Evolutionary conservation across 1,140 invertebrate genomes (phyloP), one percentile per base, ranked within the genome.

Genomic region (Aphelenchoides fujianensis): DNA sequence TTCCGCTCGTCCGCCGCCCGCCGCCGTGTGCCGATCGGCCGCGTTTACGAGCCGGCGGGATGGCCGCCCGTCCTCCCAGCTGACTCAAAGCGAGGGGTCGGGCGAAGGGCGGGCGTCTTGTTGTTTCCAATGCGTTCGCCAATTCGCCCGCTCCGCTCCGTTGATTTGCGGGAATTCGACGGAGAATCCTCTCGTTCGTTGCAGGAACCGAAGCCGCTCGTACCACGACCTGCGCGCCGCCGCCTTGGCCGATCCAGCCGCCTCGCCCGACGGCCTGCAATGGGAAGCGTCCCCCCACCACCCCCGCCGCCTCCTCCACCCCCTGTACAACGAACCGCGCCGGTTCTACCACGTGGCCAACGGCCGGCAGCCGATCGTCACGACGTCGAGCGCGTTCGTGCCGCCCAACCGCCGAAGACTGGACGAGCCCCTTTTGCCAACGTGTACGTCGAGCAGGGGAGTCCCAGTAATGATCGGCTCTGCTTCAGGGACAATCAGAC

Each of bases 341-440:
- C 35, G 77, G 55, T 63, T 74, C 59, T 79, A 67, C 61, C 68
- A 48, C 16, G 19, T 75, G 53, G 77, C 77, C 30, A 76, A 76
- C 72, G 77, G 77, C 3, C 70, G 78, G 41, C 77, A 79, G 36
- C 70, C 53, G 55, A 80, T 79, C 54, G 77, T 78, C 23, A 80
- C 62, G 53, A 81, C 78, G 23, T 81, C 76, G 70, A 66, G 63
- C 66, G 79, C 79, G 27, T 78, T 52, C 75, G 61, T 69, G 23
- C 78, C 74, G 32, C 74, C 74, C 52, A 19, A 31, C 48, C 19
- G n/a, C 16, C 59, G 48, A 1, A 61, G n/a, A n/a, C n/a, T n/a
- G n/a, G n/a, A n/a, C n/a, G n/a, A n/a, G n/a, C n/a, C n/a, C n/a
- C n/a, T n/a, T 66, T 66, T 66, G 16, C 63, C 30, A 34, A 2